These are phyloP conservation scores for Azemiops feae DNA, from an alignment of 2,113 vertebrate species.

Conservation along the genomic window DNA sequence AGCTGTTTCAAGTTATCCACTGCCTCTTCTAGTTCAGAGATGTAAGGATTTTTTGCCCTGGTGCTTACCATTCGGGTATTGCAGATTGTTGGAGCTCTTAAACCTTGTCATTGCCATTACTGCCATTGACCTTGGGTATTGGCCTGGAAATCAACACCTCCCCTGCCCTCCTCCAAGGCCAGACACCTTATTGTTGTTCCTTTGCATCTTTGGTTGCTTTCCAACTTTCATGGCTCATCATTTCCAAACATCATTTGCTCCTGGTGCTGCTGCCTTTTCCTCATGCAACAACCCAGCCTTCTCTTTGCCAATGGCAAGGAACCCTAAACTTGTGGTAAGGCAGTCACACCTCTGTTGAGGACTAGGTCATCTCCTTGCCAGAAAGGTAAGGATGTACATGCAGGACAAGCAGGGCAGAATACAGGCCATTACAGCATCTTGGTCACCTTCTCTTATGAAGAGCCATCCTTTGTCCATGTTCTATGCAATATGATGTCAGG, in stretches of 20 bases:
- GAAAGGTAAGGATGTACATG: background rate
- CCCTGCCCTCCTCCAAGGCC: background rate
- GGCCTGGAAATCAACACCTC: background rate
- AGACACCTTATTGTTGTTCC: background rate
- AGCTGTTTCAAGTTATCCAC: background rate
- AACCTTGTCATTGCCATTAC: background rate
- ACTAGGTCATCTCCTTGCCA: background rate
- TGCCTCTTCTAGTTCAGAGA: background rate
- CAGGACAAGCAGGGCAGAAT: background rate
- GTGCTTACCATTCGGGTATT: background rate
- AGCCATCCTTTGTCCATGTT: background rate
- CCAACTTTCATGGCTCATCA: background rate
- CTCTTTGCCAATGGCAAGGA: background rate
- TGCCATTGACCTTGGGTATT: background rate
- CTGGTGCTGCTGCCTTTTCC: background rate
- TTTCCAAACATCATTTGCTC: background rate
- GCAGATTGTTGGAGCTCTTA: background rate
- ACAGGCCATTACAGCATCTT: background rate
- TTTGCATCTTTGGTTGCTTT: background rate
- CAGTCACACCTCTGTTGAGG: background rate
- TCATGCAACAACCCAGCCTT: background rate
- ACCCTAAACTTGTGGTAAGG: background rate
- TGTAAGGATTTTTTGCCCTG: background rate
- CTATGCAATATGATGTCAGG: background rate
- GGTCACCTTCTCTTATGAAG: background rate